Percentiles rank a stretch among this genome's conserved stretches.
These are phyloP conservation scores for Taphrorychus bicolor DNA, from an alignment of 2,888 invertebrate genomes.

Conservation along the genomic window DNA sequence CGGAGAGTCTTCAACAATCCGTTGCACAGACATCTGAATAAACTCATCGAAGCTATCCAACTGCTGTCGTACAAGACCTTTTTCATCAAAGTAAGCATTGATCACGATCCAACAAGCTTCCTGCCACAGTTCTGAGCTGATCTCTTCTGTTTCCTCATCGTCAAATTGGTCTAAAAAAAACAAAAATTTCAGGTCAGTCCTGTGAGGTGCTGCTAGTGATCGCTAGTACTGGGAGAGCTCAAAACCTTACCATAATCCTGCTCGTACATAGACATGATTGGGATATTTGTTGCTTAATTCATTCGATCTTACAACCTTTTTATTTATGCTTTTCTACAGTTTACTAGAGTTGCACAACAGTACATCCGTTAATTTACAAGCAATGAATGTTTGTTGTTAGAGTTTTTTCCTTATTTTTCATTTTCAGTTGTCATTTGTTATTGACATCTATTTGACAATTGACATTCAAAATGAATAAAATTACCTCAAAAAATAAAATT, in stretches of 20 bases:
- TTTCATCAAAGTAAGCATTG: conserved; percentile 99
- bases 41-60: conserved; percentile 99
- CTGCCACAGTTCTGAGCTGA: conserved; percentile 98
- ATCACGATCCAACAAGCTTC: conserved; percentile 99
- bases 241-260: conserved; percentile 54
- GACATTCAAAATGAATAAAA: too few species aligned
- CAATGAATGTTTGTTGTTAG: too few species aligned
- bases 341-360: too few species aligned
- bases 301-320: too few species aligned
- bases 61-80: conserved; percentile 98
- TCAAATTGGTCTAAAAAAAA: conserved; percentile 66
- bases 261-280: conserved; percentile 52
- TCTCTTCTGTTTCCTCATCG: conserved; percentile 92
- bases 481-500: too few species aligned
- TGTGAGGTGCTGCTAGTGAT: too few species aligned
- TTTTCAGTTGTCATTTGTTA: too few species aligned
- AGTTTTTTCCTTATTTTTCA: too few species aligned
- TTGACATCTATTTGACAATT: too few species aligned
- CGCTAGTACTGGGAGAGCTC: neutral
- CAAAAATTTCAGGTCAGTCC: neutral
- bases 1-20: conserved; percentile 99
- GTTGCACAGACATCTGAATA: conserved; percentile 99
- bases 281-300: neutral
- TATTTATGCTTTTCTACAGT: too few species aligned
- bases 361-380: too few species aligned